Conservation (phyloP, 1,140 invertebrate genomes). For the Pinna nobilis region DNA sequence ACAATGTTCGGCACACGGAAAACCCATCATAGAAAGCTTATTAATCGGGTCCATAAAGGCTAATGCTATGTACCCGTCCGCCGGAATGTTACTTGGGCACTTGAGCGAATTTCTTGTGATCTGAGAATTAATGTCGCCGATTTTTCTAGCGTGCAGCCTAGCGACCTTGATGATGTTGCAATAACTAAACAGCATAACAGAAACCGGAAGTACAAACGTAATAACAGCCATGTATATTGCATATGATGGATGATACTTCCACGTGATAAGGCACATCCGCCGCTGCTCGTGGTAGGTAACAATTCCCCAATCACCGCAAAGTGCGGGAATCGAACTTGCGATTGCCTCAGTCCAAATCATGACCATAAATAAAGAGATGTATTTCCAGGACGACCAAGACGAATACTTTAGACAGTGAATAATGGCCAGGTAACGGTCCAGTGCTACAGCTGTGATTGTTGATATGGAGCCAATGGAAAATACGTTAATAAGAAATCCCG, state of each 20-base stretch:
- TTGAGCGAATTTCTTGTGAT: slow-evolving; percentile 9
- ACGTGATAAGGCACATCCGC: slow-evolving; percentile 25
- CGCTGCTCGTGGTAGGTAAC: slow-evolving; percentile 4
- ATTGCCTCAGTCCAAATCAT: slow-evolving; percentile 31
- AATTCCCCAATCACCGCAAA: slow-evolving; percentile 6
- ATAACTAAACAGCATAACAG: slow-evolving; percentile 48
- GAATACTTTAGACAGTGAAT: slow-evolving; percentile 52
- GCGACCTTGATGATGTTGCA: slow-evolving; percentile 49
- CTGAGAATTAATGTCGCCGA: slow-evolving; percentile 35
- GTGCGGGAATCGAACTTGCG: neutral
- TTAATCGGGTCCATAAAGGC: slow-evolving; percentile 42
- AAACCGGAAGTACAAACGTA: slow-evolving; percentile 27
- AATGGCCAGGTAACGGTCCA: slow-evolving; percentile 55
- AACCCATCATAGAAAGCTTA: slow-evolving; percentile 47
- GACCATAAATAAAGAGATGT: slow-evolving; percentile 9
- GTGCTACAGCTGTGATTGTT: slow-evolving; percentile 39
- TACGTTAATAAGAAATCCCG: slow-evolving; percentile 27
- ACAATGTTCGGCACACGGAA: slow-evolving; percentile 20
- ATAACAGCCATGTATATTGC: slow-evolving; percentile 12
- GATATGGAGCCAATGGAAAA: slow-evolving; percentile 38
- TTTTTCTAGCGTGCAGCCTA: slow-evolving; percentile 44
- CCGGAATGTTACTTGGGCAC: slow-evolving; percentile 3
- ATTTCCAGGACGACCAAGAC: slow-evolving; percentile 36
- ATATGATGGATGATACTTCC: neutral
- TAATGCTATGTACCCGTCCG: slow-evolving; percentile 33